phyloP scores from a whole-genome alignment of 2,888 invertebrate species.

The Hemithea aestivaria region DNA sequence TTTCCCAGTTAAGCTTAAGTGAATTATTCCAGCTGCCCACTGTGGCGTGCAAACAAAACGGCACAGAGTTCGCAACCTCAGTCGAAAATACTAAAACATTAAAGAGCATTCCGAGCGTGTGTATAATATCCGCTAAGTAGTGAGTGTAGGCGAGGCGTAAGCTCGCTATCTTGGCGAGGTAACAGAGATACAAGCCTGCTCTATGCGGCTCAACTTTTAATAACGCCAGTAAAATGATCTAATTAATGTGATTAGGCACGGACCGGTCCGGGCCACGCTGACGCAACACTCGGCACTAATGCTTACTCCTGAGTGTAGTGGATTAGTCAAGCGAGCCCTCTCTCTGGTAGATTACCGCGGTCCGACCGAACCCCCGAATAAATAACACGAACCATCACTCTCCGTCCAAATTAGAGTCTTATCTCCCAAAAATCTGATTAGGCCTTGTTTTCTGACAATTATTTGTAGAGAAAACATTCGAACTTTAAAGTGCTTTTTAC shows the following conservation, averaged over 20 bases:
- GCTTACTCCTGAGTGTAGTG: slow-evolving; percentile 62
- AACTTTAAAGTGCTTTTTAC: slow-evolving; percentile 23
- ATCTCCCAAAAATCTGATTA: slow-evolving; percentile 31
- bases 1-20: slow-evolving; percentile 79
- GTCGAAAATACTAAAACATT: slow-evolving; percentile 78
- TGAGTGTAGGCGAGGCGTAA: slow-evolving; percentile 63
- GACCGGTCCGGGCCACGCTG: slow-evolving; percentile 56
- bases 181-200: slow-evolving; percentile 64
- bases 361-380: slow-evolving; percentile 35
- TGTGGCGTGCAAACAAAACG: slow-evolving; percentile 75
- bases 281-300: slow-evolving; percentile 64
- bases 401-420: slow-evolving; percentile 36
- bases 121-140: slow-evolving; percentile 74
- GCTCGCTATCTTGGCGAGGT: slow-evolving; percentile 71
- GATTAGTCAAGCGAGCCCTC: slow-evolving; percentile 52
- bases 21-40: slow-evolving; percentile 77
- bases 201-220: slow-evolving; percentile 75
- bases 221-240: slow-evolving; percentile 74
- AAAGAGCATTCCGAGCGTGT: slow-evolving; percentile 70
- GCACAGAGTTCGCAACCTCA: slow-evolving; percentile 74
- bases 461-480: slow-evolving; percentile 16
- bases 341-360: slow-evolving; percentile 41
- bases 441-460: slow-evolving; percentile 22
- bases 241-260: slow-evolving; percentile 74
- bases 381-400: slow-evolving; percentile 39